Conservation (phyloP, 2,113 vertebrate species). For the Brienomyrus brachyistius region DNA sequence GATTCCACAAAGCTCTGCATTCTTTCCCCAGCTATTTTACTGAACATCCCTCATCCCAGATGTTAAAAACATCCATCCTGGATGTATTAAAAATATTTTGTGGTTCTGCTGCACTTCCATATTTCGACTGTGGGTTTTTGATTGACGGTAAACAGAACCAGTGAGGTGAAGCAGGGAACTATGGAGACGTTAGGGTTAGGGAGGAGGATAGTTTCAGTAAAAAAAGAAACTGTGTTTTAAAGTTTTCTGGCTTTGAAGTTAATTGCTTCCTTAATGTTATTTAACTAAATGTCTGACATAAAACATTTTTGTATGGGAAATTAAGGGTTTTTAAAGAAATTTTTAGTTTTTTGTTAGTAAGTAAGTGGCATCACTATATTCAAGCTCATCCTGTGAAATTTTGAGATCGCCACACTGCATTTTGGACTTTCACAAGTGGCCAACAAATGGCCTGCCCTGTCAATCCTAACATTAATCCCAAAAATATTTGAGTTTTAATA, state of each 20-base stretch:
- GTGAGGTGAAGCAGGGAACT: neutral
- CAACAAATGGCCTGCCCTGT: neutral
- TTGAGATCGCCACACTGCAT: neutral
- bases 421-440: neutral
- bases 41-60: neutral
- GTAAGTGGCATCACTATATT: neutral
- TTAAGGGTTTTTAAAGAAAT: neutral
- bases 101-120: neutral
- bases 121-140: neutral
- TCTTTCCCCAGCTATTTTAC: neutral
- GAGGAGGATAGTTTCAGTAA: neutral
- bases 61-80: neutral
- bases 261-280: neutral
- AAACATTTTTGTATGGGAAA: neutral
- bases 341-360: neutral
- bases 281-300: neutral
- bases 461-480: neutral
- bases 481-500: neutral
- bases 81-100: neutral
- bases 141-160: neutral
- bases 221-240: neutral
- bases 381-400: neutral
- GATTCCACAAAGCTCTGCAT: neutral
- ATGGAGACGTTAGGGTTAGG: neutral
- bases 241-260: neutral